Evolutionary conservation across 2,888 invertebrate genomes (phyloP).

Genomic region (Oligia strigilis): DNA sequence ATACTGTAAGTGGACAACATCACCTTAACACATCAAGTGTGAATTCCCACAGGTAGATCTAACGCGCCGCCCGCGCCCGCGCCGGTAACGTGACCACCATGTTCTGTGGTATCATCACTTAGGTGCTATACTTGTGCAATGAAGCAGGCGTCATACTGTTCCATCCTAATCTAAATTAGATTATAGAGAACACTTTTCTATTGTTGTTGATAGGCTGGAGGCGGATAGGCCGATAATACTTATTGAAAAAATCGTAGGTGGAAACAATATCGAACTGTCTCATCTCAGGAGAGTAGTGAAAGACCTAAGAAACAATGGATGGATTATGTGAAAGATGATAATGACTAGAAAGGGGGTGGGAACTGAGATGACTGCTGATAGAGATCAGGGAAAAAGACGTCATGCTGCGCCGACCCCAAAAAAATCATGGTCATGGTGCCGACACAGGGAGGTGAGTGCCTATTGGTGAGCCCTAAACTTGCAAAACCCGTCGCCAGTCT

Average conservation of each 20-base stretch:
- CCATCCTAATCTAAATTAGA: constrained; percentile 18
- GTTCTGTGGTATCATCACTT: constrained; percentile 34
- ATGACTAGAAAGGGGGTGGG: neutral
- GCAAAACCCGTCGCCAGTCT: too few relatives aligned
- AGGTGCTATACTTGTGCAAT: constrained; percentile 32
- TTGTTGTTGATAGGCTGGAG: constrained; percentile 10
- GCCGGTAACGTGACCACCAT: constrained; percentile 20
- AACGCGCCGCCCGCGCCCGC: constrained; percentile 15
- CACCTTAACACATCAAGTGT: constrained; percentile 45
- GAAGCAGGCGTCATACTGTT: constrained; percentile 32
- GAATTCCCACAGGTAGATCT: constrained; percentile 36
- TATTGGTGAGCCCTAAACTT: too few relatives aligned
- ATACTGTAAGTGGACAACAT: constrained; percentile 4
- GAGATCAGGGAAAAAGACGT: neutral
- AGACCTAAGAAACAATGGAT: neutral
- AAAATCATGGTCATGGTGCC: too few relatives aligned
- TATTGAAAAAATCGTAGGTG: neutral
- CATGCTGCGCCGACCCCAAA: neutral
- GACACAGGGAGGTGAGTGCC: too few relatives aligned
- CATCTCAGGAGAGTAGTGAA: too few relatives aligned
- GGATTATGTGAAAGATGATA: neutral
- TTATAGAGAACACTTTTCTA: constrained; percentile 24
- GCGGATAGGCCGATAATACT: neutral
- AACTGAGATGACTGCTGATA: neutral
- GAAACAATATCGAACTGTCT: neutral